Percentiles rank a stretch among this genome's conserved stretches.
phyloP scores from a whole-genome alignment of 2,888 invertebrate genomes.

The Pandemis cinnamomeana region DNA sequence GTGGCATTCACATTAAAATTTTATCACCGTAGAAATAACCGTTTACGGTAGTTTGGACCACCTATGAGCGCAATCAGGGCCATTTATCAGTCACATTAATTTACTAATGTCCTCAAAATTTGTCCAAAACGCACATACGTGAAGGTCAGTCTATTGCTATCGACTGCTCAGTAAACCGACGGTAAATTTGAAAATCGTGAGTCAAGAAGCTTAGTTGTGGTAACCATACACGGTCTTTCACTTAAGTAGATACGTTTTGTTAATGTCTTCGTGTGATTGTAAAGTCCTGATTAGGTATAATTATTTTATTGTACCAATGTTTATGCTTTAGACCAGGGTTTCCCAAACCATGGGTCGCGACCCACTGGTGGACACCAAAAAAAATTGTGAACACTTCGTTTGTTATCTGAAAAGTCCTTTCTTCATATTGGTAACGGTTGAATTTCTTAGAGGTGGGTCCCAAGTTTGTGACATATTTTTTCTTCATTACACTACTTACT shows the following conservation, averaged over 20 bases:
- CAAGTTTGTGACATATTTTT: no score
- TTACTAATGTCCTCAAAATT: slow-evolving; percentile 35
- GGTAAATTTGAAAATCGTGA: slow-evolving; percentile 60
- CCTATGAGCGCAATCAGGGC: slow-evolving; percentile 66
- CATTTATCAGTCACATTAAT: slow-evolving; percentile 67
- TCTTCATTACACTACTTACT: no score
- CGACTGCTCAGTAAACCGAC: slow-evolving; percentile 34
- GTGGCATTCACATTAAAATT: slow-evolving; percentile 55
- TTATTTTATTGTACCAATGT: no score
- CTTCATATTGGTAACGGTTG: no score
- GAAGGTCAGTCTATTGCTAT: slow-evolving; percentile 30
- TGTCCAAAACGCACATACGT: slow-evolving; percentile 33
- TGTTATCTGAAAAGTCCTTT: no score
- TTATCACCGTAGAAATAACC: slow-evolving; percentile 56
- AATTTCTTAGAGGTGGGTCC: no score
- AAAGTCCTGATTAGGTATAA: background rate
- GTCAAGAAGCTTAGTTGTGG: slow-evolving; percentile 37
- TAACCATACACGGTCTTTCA: background rate
- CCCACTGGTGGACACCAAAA: no score
- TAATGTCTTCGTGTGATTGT: background rate
- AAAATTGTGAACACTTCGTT: no score
- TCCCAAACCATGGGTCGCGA: no score
- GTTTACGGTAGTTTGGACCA: slow-evolving; percentile 70
- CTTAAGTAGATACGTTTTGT: background rate
- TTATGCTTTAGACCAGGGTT: no score